Base-by-base conservation (phyloP, 1,140 invertebrate species). In the Olivierus martensii region DNA sequence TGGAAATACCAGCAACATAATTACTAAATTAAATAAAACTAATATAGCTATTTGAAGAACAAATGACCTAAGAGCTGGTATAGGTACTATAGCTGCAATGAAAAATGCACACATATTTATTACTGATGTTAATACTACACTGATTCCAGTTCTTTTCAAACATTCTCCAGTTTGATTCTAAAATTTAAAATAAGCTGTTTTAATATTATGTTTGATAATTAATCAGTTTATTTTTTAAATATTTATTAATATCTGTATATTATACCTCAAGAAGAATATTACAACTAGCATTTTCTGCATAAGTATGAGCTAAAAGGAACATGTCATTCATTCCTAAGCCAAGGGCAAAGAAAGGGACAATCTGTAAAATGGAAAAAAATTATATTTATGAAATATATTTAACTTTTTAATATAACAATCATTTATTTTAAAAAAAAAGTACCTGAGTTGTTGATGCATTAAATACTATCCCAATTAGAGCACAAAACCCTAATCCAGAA, bases 381-480 rank as follows among this genome's bases (percentile, higher is more conserved):
- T 5, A 43, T 14, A 10, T 17, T 7, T 15, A 39, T 7, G 14
- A 39, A 34, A 50, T 36, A 3, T 34, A 12, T 18, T 17, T 28
- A 39, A 38, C 11, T 6, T 28, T 28, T 28, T 2, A 28, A 28
- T 28, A 28, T 28, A 28, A 28, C 9, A 28, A 6, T 28, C 9
- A 28, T 28, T 28, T 28, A 28, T 9, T 28, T 28, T 9, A 6
- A 28, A 28, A 28, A n/a, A n/a, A n/a, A n/a, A n/a, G n/a, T 66
- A 79, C 90, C 73, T 96, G 93, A 34, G 89, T 95, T 52, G 89
- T 96, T 7, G 90, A 83, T 3, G 93, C 90, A 72, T 98, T 98
- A 73, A 97, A 98, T 41, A 86, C 79, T 45, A 98, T 87, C 3
- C 90, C 89, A 52, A 96, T 71, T 14, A 96, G 75, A 53, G 90